Conservation (phyloP, 2,113 vertebrate genomes). For the Theristicus caerulescens region DNA sequence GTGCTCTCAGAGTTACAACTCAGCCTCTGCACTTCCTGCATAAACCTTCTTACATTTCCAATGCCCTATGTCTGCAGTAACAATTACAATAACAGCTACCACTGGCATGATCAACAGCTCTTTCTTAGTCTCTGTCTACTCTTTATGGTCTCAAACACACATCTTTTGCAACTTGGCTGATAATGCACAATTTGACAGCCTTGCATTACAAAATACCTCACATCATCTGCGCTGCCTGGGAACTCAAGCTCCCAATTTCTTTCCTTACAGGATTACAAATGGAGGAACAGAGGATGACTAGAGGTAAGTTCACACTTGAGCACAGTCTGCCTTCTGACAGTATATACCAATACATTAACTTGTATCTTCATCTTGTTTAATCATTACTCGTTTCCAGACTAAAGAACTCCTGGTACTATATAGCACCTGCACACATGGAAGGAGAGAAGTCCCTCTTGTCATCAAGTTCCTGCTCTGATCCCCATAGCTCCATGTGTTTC, state of each 20-base stretch:
- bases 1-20: background rate
- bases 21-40: background rate
- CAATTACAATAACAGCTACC: background rate
- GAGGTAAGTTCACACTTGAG: background rate
- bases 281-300: background rate
- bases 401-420: background rate
- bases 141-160: background rate
- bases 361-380: background rate
- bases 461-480: background rate
- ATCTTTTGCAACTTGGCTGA: background rate
- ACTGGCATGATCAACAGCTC: background rate
- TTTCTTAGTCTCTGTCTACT: background rate
- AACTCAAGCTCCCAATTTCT: background rate
- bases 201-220: background rate
- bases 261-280: background rate
- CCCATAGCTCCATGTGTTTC: background rate
- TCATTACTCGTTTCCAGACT: background rate
- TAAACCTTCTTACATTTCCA: background rate
- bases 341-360: background rate
- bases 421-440: background rate
- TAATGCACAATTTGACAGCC: background rate
- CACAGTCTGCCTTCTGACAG: background rate
- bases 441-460: background rate
- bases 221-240: background rate
- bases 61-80: background rate